Percentiles rank a stretch among this genome's conserved stretches.
phyloP scores from a whole-genome alignment of 2,888 invertebrate species.

The Laspeyria flexula region DNA sequence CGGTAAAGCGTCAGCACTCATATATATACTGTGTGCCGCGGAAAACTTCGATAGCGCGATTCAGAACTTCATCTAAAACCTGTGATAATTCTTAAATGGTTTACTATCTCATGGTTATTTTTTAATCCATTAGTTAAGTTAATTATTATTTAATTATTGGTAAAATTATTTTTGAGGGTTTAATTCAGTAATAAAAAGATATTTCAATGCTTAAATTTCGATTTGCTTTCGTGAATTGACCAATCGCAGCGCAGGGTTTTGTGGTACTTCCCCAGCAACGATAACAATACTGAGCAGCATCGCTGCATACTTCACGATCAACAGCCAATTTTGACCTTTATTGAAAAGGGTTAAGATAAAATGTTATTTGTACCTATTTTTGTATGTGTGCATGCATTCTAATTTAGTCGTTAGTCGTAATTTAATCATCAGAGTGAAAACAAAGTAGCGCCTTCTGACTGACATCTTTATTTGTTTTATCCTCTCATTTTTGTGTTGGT shows the following conservation, averaged over 20 bases:
- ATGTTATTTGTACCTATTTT: too few relatives aligned
- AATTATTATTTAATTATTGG: background rate
- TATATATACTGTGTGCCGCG: slow-evolving; percentile 1
- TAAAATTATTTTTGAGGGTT: background rate
- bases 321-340: too few relatives aligned
- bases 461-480: too few relatives aligned
- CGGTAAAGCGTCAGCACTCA: background rate
- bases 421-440: too few relatives aligned
- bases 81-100: background rate
- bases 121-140: background rate
- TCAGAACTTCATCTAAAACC: background rate
- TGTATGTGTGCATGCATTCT: too few relatives aligned
- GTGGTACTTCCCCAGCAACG: background rate
- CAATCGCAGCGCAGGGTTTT: background rate
- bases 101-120: background rate
- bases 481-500: too few relatives aligned
- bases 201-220: background rate
- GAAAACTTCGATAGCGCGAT: slow-evolving; percentile 7
- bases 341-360: too few relatives aligned
- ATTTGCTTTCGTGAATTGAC: background rate
- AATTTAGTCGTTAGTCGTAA: too few relatives aligned
- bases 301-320: too few relatives aligned
- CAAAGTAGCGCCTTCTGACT: too few relatives aligned
- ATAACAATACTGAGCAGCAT: background rate
- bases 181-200: background rate